Evolutionary conservation across 2,113 vertebrate species (phyloP).

Genomic region (Gallinago paraguaiae): DNA sequence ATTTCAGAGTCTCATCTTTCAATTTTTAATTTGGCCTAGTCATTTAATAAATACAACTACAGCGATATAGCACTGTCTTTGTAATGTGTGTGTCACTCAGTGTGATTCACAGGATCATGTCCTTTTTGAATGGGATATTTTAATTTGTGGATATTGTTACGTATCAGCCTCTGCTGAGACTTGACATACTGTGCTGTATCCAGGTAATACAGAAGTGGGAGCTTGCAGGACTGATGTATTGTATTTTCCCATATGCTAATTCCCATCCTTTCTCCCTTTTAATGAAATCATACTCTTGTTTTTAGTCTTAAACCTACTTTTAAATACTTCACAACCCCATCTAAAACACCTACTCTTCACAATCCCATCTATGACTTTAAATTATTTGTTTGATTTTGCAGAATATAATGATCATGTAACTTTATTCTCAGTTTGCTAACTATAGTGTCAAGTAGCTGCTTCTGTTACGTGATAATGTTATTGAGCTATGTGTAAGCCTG

Average conservation of each 20-base stretch:
- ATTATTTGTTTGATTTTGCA: not conserved
- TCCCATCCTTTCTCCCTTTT: not conserved
- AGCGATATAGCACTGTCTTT: not conserved
- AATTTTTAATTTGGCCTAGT: not conserved
- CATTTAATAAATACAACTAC: not conserved
- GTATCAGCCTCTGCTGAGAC: not conserved
- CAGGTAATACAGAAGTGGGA: not conserved
- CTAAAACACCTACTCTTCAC: not conserved
- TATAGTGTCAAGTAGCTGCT: slow-evolving; percentile 23
- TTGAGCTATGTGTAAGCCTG: not conserved
- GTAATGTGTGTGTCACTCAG: not conserved
- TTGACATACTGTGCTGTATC: not conserved
- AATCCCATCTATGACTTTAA: not conserved
- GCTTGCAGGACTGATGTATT: not conserved
- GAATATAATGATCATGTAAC: not conserved
- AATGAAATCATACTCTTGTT: not conserved
- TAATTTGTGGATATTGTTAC: not conserved
- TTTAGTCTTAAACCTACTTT: slow-evolving; percentile 21
- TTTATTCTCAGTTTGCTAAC: slow-evolving; percentile 27
- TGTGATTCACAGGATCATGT: not conserved
- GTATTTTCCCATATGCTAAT: not conserved
- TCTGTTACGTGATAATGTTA: not conserved
- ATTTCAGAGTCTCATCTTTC: not conserved
- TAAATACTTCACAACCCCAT: not conserved
- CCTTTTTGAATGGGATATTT: not conserved